Base-by-base conservation (phyloP, 2,113 vertebrate species). In the Alosa alosa region DNA sequence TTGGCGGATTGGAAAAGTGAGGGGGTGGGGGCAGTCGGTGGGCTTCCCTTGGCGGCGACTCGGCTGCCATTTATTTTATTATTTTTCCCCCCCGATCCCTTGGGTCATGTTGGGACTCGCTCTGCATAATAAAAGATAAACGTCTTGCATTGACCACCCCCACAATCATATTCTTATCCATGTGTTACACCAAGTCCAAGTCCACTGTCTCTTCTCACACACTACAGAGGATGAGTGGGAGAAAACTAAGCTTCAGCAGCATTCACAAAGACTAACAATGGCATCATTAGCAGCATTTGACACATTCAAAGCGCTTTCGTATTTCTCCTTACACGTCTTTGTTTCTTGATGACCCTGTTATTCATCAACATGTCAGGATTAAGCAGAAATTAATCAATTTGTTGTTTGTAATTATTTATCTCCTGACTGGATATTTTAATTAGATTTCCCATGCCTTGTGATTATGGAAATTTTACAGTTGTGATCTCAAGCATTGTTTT, bases 121-220 rank as follows among this genome's bases (percentile, higher is more conserved):
- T n/a, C 39, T 50, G 89, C 91, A 91, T 90, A 86, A 91, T 88
- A 91, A 94, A 78, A 84, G 84, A 89, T 75, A 50, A 91, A 78
- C 0, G 3, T 39, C 31, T 78, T 39, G 31, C 13, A 18, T 15
- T 13, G 9, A 39, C 72, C 4, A 39, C 72, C 17, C 8, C 20
- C 84, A 89, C 88, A 90, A 94, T 94, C 90, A 92, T 93, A 93
- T 92, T 92, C 90, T 86, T 82, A 91, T 92, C 90, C 88, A 88
- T 84, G 87, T 89, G 87, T 91, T 89, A 84, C 87, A 87, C 88
- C 86, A 4, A 44, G 78, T 86, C 82, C 83, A 31, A 81, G 72
- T 78, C 10, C 15, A 11, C 31, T 39, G 9, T 41, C 83, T 86
- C 75, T 84, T 82, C 64, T 41, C 49, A 25, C 13, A 64, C 82